Conservation (phyloP, 2,888 invertebrate species). For the Drosophila kuntzei region DNA sequence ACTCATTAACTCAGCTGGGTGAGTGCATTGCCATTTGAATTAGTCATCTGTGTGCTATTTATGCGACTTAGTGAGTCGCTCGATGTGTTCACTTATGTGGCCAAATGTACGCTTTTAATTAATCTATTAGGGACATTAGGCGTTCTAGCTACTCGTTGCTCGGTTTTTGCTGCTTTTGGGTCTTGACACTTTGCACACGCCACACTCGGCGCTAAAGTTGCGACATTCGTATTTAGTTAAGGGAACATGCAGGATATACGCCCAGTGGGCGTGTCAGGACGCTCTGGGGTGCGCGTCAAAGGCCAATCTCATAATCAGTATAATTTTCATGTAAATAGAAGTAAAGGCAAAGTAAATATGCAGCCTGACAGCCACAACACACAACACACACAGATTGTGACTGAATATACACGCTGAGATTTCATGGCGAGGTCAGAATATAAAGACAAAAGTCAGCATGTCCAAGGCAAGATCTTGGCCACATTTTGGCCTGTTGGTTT, state of each 20-base stretch:
- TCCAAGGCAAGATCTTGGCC: conserved; percentile 51
- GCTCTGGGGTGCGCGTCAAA: conserved; percentile 40
- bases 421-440: conserved; percentile 48
- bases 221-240: conserved; percentile 27
- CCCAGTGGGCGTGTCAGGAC: conserved; percentile 46
- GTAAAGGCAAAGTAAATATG: conserved; percentile 51
- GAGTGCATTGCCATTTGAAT: conserved; percentile 38
- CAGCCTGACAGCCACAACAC: conserved; percentile 30
- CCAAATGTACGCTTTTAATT: conserved; percentile 41
- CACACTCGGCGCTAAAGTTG: conserved; percentile 21
- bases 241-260: conserved; percentile 15
- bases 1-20: conserved; percentile 16
- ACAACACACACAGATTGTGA: conserved; percentile 10
- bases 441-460: conserved; percentile 67
- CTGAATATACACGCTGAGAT: conserved; percentile 54
- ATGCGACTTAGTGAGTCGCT: conserved; percentile 16
- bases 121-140: conserved; percentile 53
- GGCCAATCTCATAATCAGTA: conserved; percentile 78
- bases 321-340: conserved; percentile 73
- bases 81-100: conserved; percentile 23
- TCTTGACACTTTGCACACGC: conserved; percentile 29
- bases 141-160: conserved; percentile 9
- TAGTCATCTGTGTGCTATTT: conserved; percentile 40
- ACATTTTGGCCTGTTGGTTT: conserved; percentile 9
- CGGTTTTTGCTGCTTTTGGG: background rate